Conservation (phyloP, 1,140 invertebrate genomes). For the Drosophila auraria region DNA sequence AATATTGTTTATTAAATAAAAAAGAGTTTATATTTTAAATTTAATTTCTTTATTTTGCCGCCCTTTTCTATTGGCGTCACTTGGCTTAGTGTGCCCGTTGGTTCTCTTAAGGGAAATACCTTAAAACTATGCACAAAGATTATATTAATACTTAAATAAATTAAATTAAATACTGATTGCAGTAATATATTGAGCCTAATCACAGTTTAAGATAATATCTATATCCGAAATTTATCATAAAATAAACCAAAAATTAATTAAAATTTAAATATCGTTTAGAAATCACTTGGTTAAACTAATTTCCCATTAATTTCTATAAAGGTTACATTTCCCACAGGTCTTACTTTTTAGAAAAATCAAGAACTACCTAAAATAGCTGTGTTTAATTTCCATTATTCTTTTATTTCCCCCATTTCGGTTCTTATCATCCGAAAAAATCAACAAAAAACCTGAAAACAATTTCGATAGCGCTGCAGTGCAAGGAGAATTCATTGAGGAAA, state of each 20-base stretch:
- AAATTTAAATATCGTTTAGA: too few relatives aligned
- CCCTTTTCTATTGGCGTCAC: too few relatives aligned
- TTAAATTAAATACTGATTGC: neutral
- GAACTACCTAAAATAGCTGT: neutral
- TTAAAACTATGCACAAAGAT: too few relatives aligned
- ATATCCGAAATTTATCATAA: too few relatives aligned
- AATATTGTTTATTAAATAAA: too few relatives aligned
- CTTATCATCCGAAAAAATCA: slow-evolving; percentile 20
- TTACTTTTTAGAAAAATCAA: neutral
- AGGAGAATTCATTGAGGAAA: slow-evolving; percentile 49
- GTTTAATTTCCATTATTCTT: slow-evolving; percentile 1
- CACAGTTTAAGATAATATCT: too few relatives aligned
- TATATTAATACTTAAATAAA: neutral
- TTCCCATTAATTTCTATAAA: neutral
- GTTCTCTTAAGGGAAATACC: too few relatives aligned
- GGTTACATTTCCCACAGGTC: neutral
- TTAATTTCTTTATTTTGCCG: too few relatives aligned
- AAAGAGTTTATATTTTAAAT: too few relatives aligned
- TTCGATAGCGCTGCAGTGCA: slow-evolving; percentile 1
- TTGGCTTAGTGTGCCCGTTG: too few relatives aligned
- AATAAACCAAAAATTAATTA: neutral
- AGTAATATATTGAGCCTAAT: neutral
- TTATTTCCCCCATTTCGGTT: neutral
- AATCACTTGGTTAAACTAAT: neutral
- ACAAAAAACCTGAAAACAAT: neutral